Percentiles rank a stretch among this genome's conserved stretches.
These are phyloP conservation scores for Scortum barcoo DNA, from an alignment of 2,113 vertebrate species.

Conservation along the genomic window DNA sequence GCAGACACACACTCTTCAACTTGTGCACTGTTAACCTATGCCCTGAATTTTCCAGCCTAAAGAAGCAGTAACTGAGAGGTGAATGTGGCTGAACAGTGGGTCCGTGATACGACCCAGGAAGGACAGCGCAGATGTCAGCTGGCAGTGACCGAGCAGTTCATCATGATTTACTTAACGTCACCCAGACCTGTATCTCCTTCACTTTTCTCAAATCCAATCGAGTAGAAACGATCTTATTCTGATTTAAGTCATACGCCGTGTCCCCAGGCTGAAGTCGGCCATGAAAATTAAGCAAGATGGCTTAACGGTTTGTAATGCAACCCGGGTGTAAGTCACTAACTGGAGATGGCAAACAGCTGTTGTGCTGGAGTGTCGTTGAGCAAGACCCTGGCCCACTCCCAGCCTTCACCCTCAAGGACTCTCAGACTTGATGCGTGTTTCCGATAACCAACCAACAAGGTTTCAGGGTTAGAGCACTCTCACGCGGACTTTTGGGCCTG, in stretches of 20 bases:
- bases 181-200: constrained; percentile 10
- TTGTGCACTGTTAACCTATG: too few species aligned
- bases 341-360: not conserved
- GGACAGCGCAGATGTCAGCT: not conserved
- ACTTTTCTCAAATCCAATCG: constrained; percentile 12
- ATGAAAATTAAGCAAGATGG: constrained; percentile 8
- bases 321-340: not conserved
- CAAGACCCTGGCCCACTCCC: not conserved
- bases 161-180: constrained; percentile 19
- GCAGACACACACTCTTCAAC: too few species aligned
- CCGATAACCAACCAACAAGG: not conserved
- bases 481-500: not conserved
- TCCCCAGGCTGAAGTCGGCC: constrained; percentile 16
- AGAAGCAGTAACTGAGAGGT: too few species aligned
- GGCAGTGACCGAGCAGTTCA: constrained; percentile 31
- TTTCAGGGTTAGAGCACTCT: not conserved
- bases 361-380: not conserved
- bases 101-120: constrained; percentile 11
- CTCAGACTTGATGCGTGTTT: constrained; percentile 8
- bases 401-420: not conserved
- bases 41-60: too few species aligned
- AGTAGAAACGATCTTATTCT: not conserved
- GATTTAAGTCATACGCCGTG: not conserved
- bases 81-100: not conserved
- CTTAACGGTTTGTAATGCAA: constrained; percentile 8